Percentiles rank a stretch among this genome's conserved stretches.
Evolutionary conservation across 1,140 invertebrate species (phyloP).

Genomic region (Steinernema feltiae): DNA sequence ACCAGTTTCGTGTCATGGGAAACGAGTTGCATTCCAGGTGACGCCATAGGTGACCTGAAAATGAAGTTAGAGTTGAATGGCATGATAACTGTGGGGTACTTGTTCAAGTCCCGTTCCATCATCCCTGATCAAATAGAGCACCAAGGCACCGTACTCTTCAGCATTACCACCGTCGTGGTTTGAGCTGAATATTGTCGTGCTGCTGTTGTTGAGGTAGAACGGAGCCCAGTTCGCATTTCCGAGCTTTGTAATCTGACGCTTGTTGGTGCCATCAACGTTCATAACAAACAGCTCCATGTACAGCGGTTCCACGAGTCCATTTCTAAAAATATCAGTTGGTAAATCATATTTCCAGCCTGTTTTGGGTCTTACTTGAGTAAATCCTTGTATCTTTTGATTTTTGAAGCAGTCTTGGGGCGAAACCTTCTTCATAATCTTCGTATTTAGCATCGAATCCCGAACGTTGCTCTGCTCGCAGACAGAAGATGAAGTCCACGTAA

Average conservation of each 20-base stretch:
- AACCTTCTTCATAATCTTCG: conserved; percentile 41
- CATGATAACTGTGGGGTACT: conserved; percentile 12
- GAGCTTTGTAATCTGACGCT: conserved; percentile 39
- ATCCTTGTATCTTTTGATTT: conserved; percentile 38
- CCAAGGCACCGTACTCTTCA: conserved; percentile 39
- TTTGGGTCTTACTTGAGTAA: conserved; percentile 19
- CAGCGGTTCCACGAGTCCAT: conserved; percentile 41
- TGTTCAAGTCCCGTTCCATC: conserved; percentile 42
- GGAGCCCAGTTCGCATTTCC: conserved; percentile 45
- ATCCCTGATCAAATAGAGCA: conserved; percentile 36
- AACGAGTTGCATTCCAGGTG: conserved; percentile 42
- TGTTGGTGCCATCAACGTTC: conserved; percentile 35
- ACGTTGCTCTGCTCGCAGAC: no score
- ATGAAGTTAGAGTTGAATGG: background rate
- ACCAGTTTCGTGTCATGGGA: conserved; percentile 43
- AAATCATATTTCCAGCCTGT: no score
- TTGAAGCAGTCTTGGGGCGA: conserved; percentile 34
- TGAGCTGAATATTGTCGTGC: conserved; percentile 40
- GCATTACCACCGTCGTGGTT: conserved; percentile 29
- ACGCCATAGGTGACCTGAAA: conserved; percentile 37
- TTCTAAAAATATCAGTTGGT: no score
- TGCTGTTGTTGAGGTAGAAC: conserved; percentile 45
- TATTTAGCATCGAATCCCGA: conserved; percentile 43
- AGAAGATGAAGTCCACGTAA: no score
- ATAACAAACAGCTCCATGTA: conserved; percentile 42